Evolutionary conservation across 2,113 vertebrate genomes (phyloP), one percentile per base, ranked within the genome.

Genomic region (Lagopus leucura): DNA sequence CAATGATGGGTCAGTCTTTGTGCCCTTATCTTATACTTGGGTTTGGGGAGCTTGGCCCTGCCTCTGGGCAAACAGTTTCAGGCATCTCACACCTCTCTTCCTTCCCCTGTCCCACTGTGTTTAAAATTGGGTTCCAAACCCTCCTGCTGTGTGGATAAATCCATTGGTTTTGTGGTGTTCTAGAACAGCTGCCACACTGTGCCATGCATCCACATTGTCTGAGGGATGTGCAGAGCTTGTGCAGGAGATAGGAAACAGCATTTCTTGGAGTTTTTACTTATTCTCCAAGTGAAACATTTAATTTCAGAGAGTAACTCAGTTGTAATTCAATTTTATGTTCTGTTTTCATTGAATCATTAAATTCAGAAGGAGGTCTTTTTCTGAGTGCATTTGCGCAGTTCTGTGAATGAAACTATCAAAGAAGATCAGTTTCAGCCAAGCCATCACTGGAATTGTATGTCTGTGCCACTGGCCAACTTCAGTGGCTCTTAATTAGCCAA

Each of bases 321-420:
- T 89, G 60, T 88, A 86, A 96, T 88, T 91, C 45, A 73, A 18
- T 82, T 95, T 95, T 67, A 70, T 84, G 30, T 47, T 86, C 43
- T 88, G 36, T 90, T 95, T 94, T 89, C 32, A 69, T 28, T 74
- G 47, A 91, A 88, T 86, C 55, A 52, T 88, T 88, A 82, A 72
- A 85, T 86, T 86, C 55, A 48, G 54, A 17, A 86, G 76, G 16
- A 21, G 65, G 57, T 13, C 1, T 38, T 93, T 89, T 83, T 88
- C 82, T 50, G 58, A 27, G 32, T 57, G 24, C 40, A 34, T 93
- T 93, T 94, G 27, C 42, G 52, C 32, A 71, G 72, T 60, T 21
- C 47, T 90, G 16, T 74, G 82, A 91, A 78, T 90, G 50, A 69
- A 88, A 8, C 36, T 63, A 54, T 86, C 65, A 48, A 43, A 63